These are phyloP conservation scores for Saccopteryx leptura DNA, from an alignment of 2,113 vertebrate species.

Conservation along the genomic window DNA sequence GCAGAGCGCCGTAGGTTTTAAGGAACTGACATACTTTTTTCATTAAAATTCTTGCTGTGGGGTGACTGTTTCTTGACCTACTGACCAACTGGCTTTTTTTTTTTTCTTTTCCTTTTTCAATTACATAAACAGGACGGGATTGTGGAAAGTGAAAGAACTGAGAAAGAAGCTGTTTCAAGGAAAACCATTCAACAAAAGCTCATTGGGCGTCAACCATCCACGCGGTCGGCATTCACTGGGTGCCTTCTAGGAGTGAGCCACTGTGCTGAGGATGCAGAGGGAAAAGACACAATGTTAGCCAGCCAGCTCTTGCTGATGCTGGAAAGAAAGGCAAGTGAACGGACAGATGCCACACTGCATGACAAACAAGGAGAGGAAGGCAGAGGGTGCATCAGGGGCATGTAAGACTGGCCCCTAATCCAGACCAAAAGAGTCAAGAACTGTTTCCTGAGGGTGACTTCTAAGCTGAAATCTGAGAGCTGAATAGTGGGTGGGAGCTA, in stretches of 20 bases:
- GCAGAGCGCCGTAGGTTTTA: neutral
- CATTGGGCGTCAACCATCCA: neutral
- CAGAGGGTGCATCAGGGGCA: neutral
- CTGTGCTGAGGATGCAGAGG: neutral
- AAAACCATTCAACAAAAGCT: conserved; percentile 47
- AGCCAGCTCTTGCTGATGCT: neutral
- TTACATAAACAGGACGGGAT: conserved; percentile 69
- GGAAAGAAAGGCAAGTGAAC: neutral
- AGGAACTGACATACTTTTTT: neutral
- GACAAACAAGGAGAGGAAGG: neutral
- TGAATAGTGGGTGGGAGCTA: neutral
- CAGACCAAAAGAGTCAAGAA: neutral
- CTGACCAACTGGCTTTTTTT: conserved; percentile 74
- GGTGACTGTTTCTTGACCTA: conserved; percentile 73
- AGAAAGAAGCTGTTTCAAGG: conserved; percentile 49
- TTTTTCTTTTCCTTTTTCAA: conserved; percentile 56
- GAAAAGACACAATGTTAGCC: neutral
- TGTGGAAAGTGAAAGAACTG: conserved; percentile 57
- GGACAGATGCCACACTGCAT: neutral
- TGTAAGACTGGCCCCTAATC: neutral
- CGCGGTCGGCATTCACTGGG: neutral
- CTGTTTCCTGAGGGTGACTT: neutral
- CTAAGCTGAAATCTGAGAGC: neutral
- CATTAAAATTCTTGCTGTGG: conserved; percentile 52
- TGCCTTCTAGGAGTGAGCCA: neutral